A percentile compares a stretch with the other conserved stretches of the same genome.
phyloP scores from a whole-genome alignment of 2,888 invertebrate species.

The Hyposoter dolosus region DNA sequence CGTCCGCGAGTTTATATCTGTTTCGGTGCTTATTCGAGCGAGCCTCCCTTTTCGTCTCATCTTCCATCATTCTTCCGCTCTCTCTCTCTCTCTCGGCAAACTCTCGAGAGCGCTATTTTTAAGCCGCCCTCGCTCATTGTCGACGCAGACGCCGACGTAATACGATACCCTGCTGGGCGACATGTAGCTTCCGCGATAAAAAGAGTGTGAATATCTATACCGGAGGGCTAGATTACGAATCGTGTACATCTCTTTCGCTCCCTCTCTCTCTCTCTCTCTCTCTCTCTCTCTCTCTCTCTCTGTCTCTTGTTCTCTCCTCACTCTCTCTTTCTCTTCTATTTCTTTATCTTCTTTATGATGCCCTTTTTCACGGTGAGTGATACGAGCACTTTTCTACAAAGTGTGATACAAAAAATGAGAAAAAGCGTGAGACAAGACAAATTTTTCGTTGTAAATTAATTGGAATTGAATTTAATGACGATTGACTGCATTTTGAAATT shows the following conservation, averaged over 20 bases:
- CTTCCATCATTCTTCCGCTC: slow-evolving; percentile 69
- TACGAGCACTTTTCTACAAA: slow-evolving; percentile 16
- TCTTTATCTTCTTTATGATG: neutral
- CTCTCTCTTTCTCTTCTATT: neutral
- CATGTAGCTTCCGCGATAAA: slow-evolving; percentile 63
- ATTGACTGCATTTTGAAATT: no score
- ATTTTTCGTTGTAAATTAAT: no score
- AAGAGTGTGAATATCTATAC: slow-evolving; percentile 29
- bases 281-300: neutral
- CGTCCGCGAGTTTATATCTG: slow-evolving; percentile 78
- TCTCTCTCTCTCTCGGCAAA: slow-evolving; percentile 73
- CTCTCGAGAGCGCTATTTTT: slow-evolving; percentile 72
- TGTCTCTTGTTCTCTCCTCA: neutral
- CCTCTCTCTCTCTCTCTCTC: neutral
- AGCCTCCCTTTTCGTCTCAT: slow-evolving; percentile 60
- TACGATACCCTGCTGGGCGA: slow-evolving; percentile 55
- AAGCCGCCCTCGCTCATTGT: slow-evolving; percentile 73
- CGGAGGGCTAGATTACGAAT: slow-evolving; percentile 32
- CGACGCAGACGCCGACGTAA: slow-evolving; percentile 68
- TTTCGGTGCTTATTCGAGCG: slow-evolving; percentile 75
- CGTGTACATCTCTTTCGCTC: neutral
- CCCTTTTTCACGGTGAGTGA: neutral
- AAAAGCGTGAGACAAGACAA: no score
- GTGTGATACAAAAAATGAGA: neutral
- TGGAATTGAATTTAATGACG: no score